A percentile compares a stretch with the other conserved stretches of the same genome.
Conservation (phyloP, 2,113 vertebrate species). For the Gorsachius goisagi region DNA sequence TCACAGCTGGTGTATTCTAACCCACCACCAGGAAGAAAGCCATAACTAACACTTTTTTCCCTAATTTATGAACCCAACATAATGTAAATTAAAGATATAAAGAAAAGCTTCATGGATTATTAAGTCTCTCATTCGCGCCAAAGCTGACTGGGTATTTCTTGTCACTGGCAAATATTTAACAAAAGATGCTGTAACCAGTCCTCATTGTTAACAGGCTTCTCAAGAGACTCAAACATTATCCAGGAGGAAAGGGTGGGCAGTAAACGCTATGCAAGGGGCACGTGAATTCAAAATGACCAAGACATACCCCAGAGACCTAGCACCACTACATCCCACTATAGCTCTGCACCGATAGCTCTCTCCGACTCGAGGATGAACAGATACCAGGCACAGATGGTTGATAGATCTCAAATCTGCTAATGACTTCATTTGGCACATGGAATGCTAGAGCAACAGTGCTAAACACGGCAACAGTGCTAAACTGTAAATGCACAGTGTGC, state of each 20-base stretch:
- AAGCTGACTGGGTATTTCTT: background rate
- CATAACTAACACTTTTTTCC: background rate
- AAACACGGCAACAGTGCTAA: background rate
- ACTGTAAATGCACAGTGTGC: background rate
- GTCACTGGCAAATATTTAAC: background rate
- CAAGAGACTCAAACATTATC: background rate
- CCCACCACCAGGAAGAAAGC: background rate
- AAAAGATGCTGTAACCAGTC: background rate
- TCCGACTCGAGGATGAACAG: background rate
- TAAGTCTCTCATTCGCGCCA: background rate
- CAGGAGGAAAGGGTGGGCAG: background rate
- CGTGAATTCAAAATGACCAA: background rate
- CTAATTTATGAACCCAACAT: background rate
- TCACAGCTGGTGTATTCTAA: background rate
- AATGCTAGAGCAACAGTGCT: background rate
- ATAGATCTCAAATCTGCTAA: background rate
- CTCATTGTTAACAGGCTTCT: background rate
- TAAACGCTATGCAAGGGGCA: background rate
- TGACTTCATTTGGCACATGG: slow-evolving; percentile 25
- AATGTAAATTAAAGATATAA: background rate
- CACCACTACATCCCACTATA: background rate
- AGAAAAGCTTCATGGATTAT: background rate
- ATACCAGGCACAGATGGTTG: slow-evolving; percentile 24
- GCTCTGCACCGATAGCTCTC: background rate
- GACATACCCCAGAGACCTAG: background rate